Conservation (phyloP, 2,888 invertebrate genomes). For the Lochmaea capreae region DNA sequence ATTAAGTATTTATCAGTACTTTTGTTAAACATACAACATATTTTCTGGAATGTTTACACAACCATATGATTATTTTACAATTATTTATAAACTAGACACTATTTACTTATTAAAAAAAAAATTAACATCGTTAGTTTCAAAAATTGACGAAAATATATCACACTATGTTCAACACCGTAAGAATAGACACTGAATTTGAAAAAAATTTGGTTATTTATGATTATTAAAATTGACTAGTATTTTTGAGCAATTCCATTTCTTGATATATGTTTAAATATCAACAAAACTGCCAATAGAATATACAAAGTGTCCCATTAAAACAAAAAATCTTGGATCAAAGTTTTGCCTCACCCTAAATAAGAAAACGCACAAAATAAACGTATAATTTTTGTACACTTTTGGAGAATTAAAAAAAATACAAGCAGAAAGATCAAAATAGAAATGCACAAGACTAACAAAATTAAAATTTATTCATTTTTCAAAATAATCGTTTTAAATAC, state of each 20-base stretch:
- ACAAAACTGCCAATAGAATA: no score
- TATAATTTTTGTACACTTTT: no score
- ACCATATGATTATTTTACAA: background rate
- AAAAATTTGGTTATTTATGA: no score
- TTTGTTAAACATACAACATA: background rate
- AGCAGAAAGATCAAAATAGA: no score
- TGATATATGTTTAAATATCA: background rate
- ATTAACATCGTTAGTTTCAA: constrained; percentile 3
- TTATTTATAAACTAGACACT: background rate
- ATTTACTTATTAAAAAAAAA: background rate
- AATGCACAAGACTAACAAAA: no score
- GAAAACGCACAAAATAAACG: no score
- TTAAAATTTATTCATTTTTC: no score
- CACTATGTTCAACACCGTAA: constrained; percentile 14
- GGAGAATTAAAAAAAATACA: no score
- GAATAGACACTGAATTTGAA: background rate
- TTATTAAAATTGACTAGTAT: background rate
- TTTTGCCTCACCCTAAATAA: no score
- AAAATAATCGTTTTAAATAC: no score
- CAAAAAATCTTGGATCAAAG: no score
- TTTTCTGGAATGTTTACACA: constrained; percentile 12
- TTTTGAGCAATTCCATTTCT: background rate
- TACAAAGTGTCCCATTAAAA: no score
- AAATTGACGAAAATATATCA: constrained; percentile 44
- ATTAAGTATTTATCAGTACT: background rate